Conservation (phyloP, 1,140 invertebrate species). For the Bradysia coprophila region DNA sequence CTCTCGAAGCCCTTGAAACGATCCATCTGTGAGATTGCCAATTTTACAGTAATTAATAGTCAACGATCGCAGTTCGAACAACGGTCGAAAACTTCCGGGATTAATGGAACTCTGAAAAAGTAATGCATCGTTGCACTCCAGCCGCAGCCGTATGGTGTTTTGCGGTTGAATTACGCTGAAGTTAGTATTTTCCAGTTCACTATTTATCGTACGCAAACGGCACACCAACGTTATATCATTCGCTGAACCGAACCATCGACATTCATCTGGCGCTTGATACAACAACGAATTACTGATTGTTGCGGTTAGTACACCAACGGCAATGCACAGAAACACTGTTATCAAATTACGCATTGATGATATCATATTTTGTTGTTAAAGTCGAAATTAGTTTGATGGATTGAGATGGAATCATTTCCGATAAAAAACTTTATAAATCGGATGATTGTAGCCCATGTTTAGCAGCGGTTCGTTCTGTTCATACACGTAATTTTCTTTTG, state of each 20-base stretch:
- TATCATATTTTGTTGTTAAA: too few relatives aligned
- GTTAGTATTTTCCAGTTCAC: conserved; percentile 74
- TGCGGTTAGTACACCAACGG: conserved; percentile 44
- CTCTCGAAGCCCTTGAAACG: conserved; percentile 61
- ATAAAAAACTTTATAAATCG: too few relatives aligned
- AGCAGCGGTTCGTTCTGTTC: too few relatives aligned
- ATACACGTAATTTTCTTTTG: too few relatives aligned
- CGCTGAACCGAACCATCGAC: conserved; percentile 52
- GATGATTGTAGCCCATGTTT: too few relatives aligned
- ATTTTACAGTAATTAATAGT: conserved; percentile 84
- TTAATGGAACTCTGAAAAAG: conserved; percentile 75
- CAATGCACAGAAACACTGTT: conserved; percentile 39
- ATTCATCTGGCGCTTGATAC: conserved; percentile 71
- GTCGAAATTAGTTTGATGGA: too few relatives aligned
- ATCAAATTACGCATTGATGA: too few relatives aligned
- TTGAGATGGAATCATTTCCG: too few relatives aligned
- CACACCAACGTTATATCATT: conserved; percentile 61
- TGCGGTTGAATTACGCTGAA: conserved; percentile 77
- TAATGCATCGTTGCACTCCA: conserved; percentile 67
- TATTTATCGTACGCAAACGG: conserved; percentile 65
- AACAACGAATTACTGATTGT: conserved; percentile 46
- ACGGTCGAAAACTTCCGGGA: conserved; percentile 62
- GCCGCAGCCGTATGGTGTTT: conserved; percentile 57
- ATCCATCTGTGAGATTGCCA: conserved; percentile 65
- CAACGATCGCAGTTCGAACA: conserved; percentile 63